Evolutionary conservation across 2,888 invertebrate species (phyloP).

Genomic region (Caenorhabditis afra): DNA sequence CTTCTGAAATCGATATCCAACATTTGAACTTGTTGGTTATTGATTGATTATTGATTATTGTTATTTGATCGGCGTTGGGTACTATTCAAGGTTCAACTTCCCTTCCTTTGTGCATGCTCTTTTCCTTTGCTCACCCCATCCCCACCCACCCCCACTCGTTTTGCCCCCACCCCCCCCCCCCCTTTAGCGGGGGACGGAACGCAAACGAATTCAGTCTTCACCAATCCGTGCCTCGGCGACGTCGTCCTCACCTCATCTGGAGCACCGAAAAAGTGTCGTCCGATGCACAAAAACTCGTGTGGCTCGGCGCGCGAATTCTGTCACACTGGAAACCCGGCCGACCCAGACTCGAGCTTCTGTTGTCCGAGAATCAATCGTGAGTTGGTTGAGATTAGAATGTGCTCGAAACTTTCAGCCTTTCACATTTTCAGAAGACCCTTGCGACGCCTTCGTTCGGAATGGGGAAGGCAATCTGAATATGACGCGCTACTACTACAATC

Average conservation of each 20-base stretch:
- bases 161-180: not conserved
- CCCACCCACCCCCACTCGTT: not conserved
- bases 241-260: constrained; percentile 51
- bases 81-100: not conserved
- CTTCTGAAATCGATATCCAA: not conserved
- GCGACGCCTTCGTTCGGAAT: constrained; percentile 64
- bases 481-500: constrained; percentile 73
- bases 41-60: too few relatives aligned
- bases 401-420: not conserved
- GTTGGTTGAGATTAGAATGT: too few relatives aligned
- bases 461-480: constrained; percentile 68
- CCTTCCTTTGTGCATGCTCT: not conserved
- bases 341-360: constrained; percentile 61
- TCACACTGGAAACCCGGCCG: constrained; percentile 63
- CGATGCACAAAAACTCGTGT: constrained; percentile 46
- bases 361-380: constrained; percentile 68
- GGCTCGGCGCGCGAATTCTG: constrained; percentile 63
- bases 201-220: constrained; percentile 66
- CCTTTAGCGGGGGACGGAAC: not conserved
- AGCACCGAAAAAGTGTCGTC: constrained; percentile 61
- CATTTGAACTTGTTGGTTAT: too few relatives aligned
- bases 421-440: constrained; percentile 65
- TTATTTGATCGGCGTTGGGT: constrained; percentile 52
- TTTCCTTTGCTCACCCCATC: not conserved
- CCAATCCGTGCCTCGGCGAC: constrained; percentile 72